phyloP scores from a whole-genome alignment of 1,140 invertebrate genomes.

The Watersipora subatra region DNA sequence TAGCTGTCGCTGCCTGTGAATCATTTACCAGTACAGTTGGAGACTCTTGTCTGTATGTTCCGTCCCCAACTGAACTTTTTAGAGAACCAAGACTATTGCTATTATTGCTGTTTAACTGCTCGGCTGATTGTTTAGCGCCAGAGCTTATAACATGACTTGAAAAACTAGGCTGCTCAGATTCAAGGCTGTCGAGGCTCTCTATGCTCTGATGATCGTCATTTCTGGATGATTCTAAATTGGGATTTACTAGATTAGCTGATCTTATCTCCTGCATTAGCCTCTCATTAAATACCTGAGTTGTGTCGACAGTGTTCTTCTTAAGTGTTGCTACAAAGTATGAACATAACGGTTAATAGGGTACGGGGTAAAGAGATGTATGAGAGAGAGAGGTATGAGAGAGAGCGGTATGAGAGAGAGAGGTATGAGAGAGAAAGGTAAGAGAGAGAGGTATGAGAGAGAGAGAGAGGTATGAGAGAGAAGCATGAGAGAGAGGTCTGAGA shows the following conservation, averaged over 20 bases:
- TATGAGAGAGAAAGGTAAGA: too few relatives aligned
- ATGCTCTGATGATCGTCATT: neutral
- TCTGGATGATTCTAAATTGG: neutral
- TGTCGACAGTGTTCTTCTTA: neutral
- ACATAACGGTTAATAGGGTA: too few relatives aligned
- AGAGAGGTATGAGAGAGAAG: too few relatives aligned
- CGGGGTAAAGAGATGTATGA: too few relatives aligned
- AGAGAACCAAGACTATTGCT: neutral
- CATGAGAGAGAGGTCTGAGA: too few relatives aligned
- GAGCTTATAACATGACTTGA: neutral
- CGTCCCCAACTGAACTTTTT: neutral
- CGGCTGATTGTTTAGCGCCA: neutral
- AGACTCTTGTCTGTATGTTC: neutral
- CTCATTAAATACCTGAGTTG: neutral
- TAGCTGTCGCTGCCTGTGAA: neutral
- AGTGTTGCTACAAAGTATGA: neutral
- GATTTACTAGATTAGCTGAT: neutral
- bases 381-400: too few relatives aligned
- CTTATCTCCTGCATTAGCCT: neutral
- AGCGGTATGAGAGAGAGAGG: too few relatives aligned
- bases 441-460: too few relatives aligned
- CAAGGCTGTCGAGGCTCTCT: neutral
- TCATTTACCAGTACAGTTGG: neutral
- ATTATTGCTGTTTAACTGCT: neutral
- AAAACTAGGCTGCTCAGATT: neutral